Percentiles rank a stretch among this genome's conserved stretches.
phyloP scores from a whole-genome alignment of 2,113 vertebrate genomes.

The Megaceryle maxima region DNA sequence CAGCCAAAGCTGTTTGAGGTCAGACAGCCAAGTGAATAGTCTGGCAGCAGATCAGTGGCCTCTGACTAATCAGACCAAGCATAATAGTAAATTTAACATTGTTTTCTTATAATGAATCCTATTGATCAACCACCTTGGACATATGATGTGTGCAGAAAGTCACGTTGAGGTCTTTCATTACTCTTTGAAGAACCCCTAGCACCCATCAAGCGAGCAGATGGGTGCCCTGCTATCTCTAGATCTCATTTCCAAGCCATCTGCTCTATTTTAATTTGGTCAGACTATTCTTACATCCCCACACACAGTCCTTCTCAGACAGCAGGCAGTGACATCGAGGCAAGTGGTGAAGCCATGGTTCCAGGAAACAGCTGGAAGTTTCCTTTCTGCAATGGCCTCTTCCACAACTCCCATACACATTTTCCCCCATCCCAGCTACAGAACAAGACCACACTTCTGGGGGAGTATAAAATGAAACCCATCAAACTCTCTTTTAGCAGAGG shows the following conservation, averaged over 20 bases:
- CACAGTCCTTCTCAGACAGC: neutral
- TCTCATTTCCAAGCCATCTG: neutral
- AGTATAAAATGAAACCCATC: slow-evolving; percentile 13
- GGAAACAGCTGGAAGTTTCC: neutral
- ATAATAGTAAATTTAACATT: neutral
- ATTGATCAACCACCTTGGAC: neutral
- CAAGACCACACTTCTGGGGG: neutral
- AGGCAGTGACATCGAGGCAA: neutral
- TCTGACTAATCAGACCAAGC: neutral
- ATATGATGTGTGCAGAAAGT: accelerated
- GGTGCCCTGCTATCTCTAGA: neutral
- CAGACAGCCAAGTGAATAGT: neutral
- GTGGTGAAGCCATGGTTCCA: neutral
- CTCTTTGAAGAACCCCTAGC: neutral
- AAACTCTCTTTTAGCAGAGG: neutral
- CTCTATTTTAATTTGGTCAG: neutral
- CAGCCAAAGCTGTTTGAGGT: neutral
- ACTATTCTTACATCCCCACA: neutral
- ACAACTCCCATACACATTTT: neutral
- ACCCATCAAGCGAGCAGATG: neutral
- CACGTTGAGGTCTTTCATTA: neutral
- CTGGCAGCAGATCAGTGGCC: neutral
- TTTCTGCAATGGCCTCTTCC: neutral
- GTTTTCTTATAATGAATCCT: neutral
- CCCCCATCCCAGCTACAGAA: neutral